Evolutionary conservation across 2,888 invertebrate species (phyloP), one percentile per base, ranked within the genome.

Genomic region (Nezara viridula): DNA sequence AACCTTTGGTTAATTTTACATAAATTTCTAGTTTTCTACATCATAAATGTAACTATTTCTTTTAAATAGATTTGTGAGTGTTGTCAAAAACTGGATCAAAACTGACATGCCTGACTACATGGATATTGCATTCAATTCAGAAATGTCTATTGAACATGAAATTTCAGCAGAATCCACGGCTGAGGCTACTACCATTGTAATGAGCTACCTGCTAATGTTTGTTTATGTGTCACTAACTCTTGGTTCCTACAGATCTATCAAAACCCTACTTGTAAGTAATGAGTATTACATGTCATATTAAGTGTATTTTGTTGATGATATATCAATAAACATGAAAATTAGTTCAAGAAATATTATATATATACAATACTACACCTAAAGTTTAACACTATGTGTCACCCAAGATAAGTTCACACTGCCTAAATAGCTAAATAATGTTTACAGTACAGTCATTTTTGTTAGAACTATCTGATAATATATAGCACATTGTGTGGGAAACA

Each of bases 121-220:
- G 92, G 95, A 95, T 50, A 94, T 97, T 4, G 95, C 96, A 27
- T 97, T 94, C 92, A 95, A 94, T n/a, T 94, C 96, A 0, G 97
- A 98, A 93, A 94, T 98, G 89, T 98, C 98, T 0, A 96, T 98
- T 88, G 95, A 98, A 93, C 99, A 99, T 93, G 98, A 98, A 93
- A 95, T 99, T 47, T 94, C 96, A 90, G 94, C 98, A 88, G 95
- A 98, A 89, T 98, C 98, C n/a, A 93, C 95, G 90, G 97, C 97
- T 0, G 99, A 99, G 94, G 94, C 96, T 0, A 92, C 94, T 10
- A 99, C 98, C 0, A 96, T 99, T 91, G 93, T 96, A 7, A 95
- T 98, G 91, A 98, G 98, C 93, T 99, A 99, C 92, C 91, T 95
- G 12, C 95, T 98, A 60, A 99, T 99, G 99, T 98, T 99, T 93